These are phyloP conservation scores for Oenanthe oenanthe DNA, from an alignment of 2,113 vertebrate genomes.

Conservation along the genomic window DNA sequence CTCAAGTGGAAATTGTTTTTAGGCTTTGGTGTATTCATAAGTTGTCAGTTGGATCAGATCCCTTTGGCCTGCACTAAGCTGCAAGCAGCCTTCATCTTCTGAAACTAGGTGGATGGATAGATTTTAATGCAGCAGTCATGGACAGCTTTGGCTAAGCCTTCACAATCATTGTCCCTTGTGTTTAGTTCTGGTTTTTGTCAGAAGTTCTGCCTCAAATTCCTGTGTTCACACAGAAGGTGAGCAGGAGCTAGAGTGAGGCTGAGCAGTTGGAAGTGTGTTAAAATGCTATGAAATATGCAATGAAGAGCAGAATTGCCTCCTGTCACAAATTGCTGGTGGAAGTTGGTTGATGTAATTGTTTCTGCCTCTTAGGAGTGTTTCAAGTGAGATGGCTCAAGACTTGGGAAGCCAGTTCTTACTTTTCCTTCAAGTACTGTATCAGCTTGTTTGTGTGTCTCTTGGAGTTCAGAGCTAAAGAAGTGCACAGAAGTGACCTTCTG, in stretches of 20 bases:
- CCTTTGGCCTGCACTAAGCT: not conserved
- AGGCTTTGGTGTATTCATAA: not conserved
- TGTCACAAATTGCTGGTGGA: not conserved
- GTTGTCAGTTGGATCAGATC: not conserved
- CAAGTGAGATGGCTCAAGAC: not conserved
- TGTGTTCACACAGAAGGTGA: not conserved
- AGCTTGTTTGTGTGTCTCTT: not conserved
- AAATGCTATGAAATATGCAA: not conserved
- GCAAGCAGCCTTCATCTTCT: not conserved
- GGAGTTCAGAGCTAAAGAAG: not conserved
- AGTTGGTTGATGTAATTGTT: not conserved
- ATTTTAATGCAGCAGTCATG: not conserved
- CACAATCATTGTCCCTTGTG: fast-evolving
- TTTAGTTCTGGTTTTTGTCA: not conserved
- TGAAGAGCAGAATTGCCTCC: not conserved
- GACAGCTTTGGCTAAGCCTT: not conserved
- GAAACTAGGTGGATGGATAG: not conserved
- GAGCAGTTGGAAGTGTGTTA: not conserved
- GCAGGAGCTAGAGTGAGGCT: not conserved
- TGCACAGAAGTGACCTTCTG: not conserved
- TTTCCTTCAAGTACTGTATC: not conserved
- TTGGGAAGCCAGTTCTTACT: not conserved
- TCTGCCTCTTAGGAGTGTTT: not conserved
- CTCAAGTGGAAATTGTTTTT: not conserved
- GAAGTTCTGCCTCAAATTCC: not conserved